Base-by-base conservation (phyloP, 2,888 invertebrate species). In the Drepana falcataria region DNA sequence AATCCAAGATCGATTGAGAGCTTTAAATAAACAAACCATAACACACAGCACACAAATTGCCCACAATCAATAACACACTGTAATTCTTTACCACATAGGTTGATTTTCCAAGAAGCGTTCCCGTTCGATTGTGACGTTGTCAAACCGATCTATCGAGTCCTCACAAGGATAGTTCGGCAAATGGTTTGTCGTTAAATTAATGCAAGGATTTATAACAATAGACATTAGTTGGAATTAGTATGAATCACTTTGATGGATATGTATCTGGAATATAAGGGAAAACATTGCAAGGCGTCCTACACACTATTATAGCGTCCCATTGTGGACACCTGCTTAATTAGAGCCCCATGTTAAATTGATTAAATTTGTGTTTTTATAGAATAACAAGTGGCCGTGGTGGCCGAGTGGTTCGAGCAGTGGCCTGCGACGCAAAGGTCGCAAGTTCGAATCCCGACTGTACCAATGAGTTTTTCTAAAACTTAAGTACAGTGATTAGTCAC, bases 101-200 rank as follows among this genome's bases (percentile, higher is more conserved):
- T 44, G 44, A 4, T 44, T 9, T 44, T 44, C 44, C 44, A 9
- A 2, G 9, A 44, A 44, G 9, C 44, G 6, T 44, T 1, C 9
- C 9, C 9, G 44, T 44, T 3, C 44, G 9, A 44, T 44, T 44
- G 9, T 2, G 9, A 44, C 44, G 44, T 44, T 44, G 6, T 9
- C 9, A 3, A 4, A 44, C 90, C 92, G 91, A 92, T 92, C 92
- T 90, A 92, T 92, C 82, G 91, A 92, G 92, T 92, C 92, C 92
- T 90, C 92, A 73, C 65, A 51, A 92, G 92, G 92, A 92, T 79
- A 77, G 77, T 75, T 68, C 75, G 74, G 67, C 79, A 88, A 88
- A 91, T 88, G 89, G 77, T 82, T 80, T 83, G 87, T 88, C 89
- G 86, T 90, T 90, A 89, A 87, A 86, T 89, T 90, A 90, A 91